Evolutionary conservation across 2,888 invertebrate species (phyloP).

Genomic region (Leptogaster cylindrica): DNA sequence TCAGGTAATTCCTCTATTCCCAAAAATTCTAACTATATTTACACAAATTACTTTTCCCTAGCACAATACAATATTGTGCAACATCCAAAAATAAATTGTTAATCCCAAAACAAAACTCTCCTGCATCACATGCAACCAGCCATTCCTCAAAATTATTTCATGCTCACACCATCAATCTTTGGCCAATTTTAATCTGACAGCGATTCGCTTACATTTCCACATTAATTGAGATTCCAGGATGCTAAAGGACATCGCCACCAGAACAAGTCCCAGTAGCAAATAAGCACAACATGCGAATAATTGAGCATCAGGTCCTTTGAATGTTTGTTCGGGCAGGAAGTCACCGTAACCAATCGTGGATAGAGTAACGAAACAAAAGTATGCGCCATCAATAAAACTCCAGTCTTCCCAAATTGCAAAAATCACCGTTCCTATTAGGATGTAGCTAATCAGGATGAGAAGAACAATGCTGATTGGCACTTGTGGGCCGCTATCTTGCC

Average conservation of each 20-base stretch:
- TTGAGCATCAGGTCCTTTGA: conserved; percentile 66
- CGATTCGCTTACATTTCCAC: conserved; percentile 74
- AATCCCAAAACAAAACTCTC: too few relatives aligned
- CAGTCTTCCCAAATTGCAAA: conserved; percentile 83
- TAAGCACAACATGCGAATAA: conserved; percentile 82
- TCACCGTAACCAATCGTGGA: conserved; percentile 85
- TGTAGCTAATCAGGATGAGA: conserved; percentile 73
- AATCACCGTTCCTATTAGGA: conserved; percentile 76
- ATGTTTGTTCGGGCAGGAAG: conserved; percentile 67
- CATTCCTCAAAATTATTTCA: too few relatives aligned
- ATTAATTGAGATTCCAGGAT: conserved; percentile 82
- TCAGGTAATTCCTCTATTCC: conserved; percentile 4
- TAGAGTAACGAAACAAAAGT: conserved; percentile 84
- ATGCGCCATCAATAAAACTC: conserved; percentile 81
- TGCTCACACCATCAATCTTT: conserved; percentile 62
- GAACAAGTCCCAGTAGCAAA: conserved; percentile 76
- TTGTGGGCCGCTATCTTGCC: conserved; percentile 51
- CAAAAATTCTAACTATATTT: conserved; percentile 20
- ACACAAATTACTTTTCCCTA: too few relatives aligned
- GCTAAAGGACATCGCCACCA: conserved; percentile 86
- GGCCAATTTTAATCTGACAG: conserved; percentile 72
- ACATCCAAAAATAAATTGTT: too few relatives aligned
- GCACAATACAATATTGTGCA: too few relatives aligned
- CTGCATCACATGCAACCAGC: too few relatives aligned
- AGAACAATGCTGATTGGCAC: conserved; percentile 72